Percentiles rank a stretch among this genome's conserved stretches.
Conservation (phyloP, 2,797 vertebrate species). For the Channa striata region DNA sequence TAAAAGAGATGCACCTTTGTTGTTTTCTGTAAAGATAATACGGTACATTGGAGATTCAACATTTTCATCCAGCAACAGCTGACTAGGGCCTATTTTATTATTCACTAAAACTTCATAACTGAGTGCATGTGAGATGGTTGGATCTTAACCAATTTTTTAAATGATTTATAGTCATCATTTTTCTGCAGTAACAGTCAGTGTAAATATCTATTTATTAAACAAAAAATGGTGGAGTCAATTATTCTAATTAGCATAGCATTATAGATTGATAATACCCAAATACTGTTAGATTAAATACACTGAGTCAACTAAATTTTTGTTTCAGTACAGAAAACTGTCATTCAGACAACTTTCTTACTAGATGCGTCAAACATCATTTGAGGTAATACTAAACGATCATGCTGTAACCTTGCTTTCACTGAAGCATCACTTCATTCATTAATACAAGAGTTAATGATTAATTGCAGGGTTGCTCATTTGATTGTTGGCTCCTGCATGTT, state of each 20-base stretch:
- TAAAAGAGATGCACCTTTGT: not conserved
- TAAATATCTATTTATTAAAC: too few species aligned
- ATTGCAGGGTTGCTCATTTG: not conserved
- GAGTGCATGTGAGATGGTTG: not conserved
- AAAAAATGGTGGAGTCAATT: too few species aligned
- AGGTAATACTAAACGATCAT: conserved; percentile 1
- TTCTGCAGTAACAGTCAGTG: too few species aligned
- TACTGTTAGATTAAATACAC: not conserved
- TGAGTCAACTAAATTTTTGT: conserved; percentile 1
- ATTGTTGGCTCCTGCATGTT: not conserved
- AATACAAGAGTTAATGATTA: not conserved
- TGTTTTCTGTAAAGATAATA: not conserved
- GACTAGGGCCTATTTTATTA: not conserved
- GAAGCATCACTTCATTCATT: not conserved
- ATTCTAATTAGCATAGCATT: not conserved
- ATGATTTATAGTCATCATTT: not conserved
- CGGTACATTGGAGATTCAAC: too few species aligned
- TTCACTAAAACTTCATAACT: not conserved
- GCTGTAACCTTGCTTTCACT: not conserved
- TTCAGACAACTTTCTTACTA: not conserved
- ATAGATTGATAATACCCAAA: not conserved
- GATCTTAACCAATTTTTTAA: not conserved
- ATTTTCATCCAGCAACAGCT: too few species aligned
- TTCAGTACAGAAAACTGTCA: not conserved
- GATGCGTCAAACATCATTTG: conserved; percentile 6